Evolutionary conservation across 2,797 vertebrate species (phyloP), one percentile per base, ranked within the genome.

Genomic region (Pampus argenteus): DNA sequence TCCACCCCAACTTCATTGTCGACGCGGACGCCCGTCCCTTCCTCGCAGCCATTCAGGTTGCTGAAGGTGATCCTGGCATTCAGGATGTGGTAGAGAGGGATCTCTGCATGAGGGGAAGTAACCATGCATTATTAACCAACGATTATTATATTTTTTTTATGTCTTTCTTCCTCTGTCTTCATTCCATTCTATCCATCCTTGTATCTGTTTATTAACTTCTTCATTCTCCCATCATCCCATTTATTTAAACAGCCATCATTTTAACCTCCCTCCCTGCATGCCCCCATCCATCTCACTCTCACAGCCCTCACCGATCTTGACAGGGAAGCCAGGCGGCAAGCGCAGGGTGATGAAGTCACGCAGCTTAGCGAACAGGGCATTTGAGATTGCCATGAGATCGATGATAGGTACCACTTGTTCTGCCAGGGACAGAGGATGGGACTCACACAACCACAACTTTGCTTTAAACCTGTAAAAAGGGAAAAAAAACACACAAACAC

Each of bases 361-460:
- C 83, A 99, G 95, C 84, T 99, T 99, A 76, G 98, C 97, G 31
- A 99, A 99, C 69, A 98, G 95, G 2, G 97, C 93, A 5, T 98
- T 99, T 75, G 97, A 98, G 91, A 98, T 97, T 28, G 98, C 98
- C 98, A 99, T 99, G 89, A 99, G 96, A 91, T 99, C 97, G 5
- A 99, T 97, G 93, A 99, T 99, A 66, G 98, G 98, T 66, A 95
- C 96, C 78, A 99, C 98, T 92, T 99, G 98, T 79, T 98, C 97
- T 11, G 94, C 91, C 89, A 99, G 94, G 59, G 98, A 99, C 83
- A 99, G 94, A 28, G 98, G 98, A 54, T 99, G 98, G 85, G 97
- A 96, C 91, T 99, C 98, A 38, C 97, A 98, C 86, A 99, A 86
- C 97, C 98, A 99, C 88, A 99, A 81, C 93, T 98, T 99, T 3